Conservation (phyloP, 2,113 vertebrate species). For the Oplegnathus fasciatus region DNA sequence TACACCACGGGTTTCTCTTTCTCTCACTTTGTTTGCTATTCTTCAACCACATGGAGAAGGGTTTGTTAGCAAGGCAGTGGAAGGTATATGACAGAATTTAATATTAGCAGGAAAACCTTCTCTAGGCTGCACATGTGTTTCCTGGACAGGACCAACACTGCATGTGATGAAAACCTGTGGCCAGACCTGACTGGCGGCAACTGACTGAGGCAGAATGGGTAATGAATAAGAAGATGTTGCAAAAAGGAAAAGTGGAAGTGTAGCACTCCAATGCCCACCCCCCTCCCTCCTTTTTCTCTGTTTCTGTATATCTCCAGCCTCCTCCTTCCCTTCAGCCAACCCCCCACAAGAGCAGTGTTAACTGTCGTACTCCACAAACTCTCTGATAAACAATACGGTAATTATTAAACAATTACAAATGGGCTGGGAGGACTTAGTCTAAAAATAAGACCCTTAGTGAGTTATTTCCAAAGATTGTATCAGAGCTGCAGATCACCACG, state of each 20-base stretch:
- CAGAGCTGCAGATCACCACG: no score
- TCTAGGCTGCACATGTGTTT: background rate
- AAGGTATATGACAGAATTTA: constrained; percentile 11
- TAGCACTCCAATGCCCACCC: no score
- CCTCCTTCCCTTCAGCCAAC: background rate
- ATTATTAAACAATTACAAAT: no score
- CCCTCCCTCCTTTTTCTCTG: background rate
- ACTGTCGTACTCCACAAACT: background rate
- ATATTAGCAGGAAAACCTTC: background rate
- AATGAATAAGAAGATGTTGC: no score
- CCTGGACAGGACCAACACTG: background rate
- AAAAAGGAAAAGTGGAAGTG: background rate
- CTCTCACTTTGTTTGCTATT: constrained; percentile 7
- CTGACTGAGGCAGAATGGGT: background rate
- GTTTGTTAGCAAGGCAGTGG: background rate
- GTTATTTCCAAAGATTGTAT: no score
- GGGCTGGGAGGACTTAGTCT: no score
- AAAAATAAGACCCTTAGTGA: no score
- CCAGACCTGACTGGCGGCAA: background rate
- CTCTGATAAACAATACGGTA: no score
- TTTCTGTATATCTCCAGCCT: background rate
- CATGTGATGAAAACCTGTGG: constrained; percentile 7
- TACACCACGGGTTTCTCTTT: constrained; percentile 1
- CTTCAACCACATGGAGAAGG: background rate
- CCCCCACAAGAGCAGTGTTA: background rate